phyloP scores from a whole-genome alignment of 2,113 vertebrate genomes.

The Thryonomys swinderianus region DNA sequence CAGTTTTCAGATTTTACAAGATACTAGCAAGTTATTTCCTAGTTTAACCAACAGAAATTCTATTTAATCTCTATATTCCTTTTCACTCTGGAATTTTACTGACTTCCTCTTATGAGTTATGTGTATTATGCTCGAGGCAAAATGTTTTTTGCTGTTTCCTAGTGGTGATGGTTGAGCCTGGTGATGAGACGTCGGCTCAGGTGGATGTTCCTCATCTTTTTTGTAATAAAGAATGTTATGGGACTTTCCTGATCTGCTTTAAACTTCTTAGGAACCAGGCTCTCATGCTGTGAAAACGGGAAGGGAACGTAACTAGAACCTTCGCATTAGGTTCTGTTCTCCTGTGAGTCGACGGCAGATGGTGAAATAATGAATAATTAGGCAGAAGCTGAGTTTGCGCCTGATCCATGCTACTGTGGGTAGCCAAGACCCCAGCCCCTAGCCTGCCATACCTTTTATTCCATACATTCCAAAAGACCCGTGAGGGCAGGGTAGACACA shows the following conservation, averaged over 20 bases:
- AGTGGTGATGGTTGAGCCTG: neutral
- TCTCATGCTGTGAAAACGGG: too few relatives aligned
- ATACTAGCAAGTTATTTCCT: neutral
- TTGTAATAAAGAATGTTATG: too few relatives aligned
- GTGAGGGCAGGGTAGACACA: too few relatives aligned
- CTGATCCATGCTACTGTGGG: too few relatives aligned
- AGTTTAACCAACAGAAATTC: neutral
- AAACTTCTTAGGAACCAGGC: neutral
- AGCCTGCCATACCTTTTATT: too few relatives aligned
- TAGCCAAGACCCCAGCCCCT: too few relatives aligned
- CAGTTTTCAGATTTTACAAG: constrained; percentile 29
- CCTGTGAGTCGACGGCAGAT: too few relatives aligned
- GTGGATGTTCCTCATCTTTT: neutral
- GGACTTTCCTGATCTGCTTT: neutral
- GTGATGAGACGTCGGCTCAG: neutral
- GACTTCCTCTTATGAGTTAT: neutral
- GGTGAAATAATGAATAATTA: too few relatives aligned
- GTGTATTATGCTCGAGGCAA: neutral
- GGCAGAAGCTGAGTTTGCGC: too few relatives aligned
- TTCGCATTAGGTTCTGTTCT: too few relatives aligned
- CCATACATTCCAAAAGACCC: too few relatives aligned
- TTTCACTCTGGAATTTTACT: neutral
- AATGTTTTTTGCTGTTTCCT: neutral
- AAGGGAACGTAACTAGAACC: too few relatives aligned
- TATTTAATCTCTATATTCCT: constrained; percentile 13